Evolutionary conservation across 2,113 vertebrate genomes (phyloP).

Genomic region (Microtus oregoni): DNA sequence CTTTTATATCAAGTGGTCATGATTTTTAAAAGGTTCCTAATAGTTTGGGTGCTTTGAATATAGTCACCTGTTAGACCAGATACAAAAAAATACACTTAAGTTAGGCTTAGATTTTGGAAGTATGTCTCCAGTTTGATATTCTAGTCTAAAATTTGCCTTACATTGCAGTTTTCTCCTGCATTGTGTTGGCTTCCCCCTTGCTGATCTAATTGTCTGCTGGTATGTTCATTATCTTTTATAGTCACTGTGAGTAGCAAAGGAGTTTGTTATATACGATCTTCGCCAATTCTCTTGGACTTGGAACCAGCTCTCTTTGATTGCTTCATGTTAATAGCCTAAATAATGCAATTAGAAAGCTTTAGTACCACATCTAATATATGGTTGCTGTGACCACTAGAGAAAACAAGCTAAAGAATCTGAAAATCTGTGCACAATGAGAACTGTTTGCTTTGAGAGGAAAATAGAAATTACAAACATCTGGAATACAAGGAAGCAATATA

Average conservation of each 20-base stretch:
- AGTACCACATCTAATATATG: background rate
- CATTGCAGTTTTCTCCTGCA: background rate
- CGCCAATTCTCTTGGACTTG: constrained; percentile 27
- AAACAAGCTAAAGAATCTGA: background rate
- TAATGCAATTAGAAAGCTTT: constrained; percentile 19
- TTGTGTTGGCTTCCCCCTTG: constrained; percentile 46
- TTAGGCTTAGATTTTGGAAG: background rate
- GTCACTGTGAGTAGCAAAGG: constrained; percentile 53
- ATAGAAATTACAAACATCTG: constrained; percentile 15
- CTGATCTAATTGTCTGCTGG: constrained; percentile 59
- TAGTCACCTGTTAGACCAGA: constrained; percentile 12
- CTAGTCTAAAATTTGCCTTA: background rate
- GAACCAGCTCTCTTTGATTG: constrained; percentile 22
- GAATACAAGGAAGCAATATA: background rate
- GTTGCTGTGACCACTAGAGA: constrained; percentile 18
- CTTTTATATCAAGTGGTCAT: background rate
- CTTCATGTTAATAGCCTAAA: constrained; percentile 59
- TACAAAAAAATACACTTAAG: background rate
- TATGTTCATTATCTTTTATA: constrained; percentile 66
- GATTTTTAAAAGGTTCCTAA: constrained; percentile 7
- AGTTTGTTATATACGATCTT: constrained; percentile 60
- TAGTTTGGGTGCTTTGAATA: constrained; percentile 11
- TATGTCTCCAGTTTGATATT: background rate
- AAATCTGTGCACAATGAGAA: background rate
- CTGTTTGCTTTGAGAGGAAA: background rate